Evolutionary conservation across 2,113 vertebrate species (phyloP), one percentile per base, ranked within the genome.

Genomic region (Nanger granti): DNA sequence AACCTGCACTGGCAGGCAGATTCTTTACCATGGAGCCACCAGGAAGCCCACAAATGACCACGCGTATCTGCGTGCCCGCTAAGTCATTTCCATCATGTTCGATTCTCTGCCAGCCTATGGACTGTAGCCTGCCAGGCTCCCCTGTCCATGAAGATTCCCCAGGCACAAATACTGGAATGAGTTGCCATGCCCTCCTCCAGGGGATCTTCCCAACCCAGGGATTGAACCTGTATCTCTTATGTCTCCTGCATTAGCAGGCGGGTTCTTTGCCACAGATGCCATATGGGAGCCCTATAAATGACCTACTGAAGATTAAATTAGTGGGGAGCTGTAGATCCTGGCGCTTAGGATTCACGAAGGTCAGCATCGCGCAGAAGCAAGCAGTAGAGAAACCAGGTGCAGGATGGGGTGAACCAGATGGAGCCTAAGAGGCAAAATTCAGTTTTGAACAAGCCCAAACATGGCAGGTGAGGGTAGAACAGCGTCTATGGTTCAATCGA

Each of bases 41-140:
- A 44, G 73, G 37, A 79, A 14, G 24, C 41, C 37, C 73, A 79
- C 24, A 14, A 79, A 44, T 79, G 73, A 79, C 24, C 22, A 28
- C 28, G 73, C 0, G 0, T 44, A 8, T 44, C n/a, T 76, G 37
- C 0, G 11, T 41, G 69, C 5, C n/a, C 24, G 69, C 69, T 69
- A 41, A 76, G 69, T 37, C 73, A 44, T 44, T 79, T 28, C 73
- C 13, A 13, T 79, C 37, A 44, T 79, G 73, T 79, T 44, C 0
- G 3, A 79, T 24, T 79, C 6, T 79, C 41, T 79, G 73, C 73
- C 37, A 44, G 37, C 6, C 37, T 28, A 14, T 8, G 37, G 37
- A 79, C 37, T 79, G 37, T 79, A 79, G 24, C 24, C 73, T 44
- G 24, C 73, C 37, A 44, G 73, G 73, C 24, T 79, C 12, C 73